Evolutionary conservation across 2,113 vertebrate genomes (phyloP), one percentile per base, ranked within the genome.

Genomic region (Anoplopoma fimbria): DNA sequence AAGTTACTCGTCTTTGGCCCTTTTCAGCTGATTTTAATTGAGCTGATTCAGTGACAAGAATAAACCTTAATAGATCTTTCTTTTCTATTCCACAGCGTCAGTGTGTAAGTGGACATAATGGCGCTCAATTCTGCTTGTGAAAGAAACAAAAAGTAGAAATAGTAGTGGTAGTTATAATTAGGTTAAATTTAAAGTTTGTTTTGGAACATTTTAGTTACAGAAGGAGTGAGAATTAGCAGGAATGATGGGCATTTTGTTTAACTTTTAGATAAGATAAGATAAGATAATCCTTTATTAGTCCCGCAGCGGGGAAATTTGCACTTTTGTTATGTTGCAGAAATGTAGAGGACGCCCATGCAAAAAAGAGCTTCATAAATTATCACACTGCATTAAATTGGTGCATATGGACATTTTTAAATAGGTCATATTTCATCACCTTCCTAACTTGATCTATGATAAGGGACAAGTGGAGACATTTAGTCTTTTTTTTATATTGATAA

Each of bases 21-120:
- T 45, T 72, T 38, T 62, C 38, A 67, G 51, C 1, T 42, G 31
- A 15, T 79, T 73, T 64, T 38, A 65, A 57, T 57, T 9, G 6
- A 63, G 17, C 55, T 55, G 27, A 5, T 21, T 40, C 2, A 29
- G 5, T 23, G 55, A 63, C n/a, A 0, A 29, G 55, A 62, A 21
- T 15, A 15, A 45, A 45, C n/a, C n/a, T 14, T 23, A 38, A 58
- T 49, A 19, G 33, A 40, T 58, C 27, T 36, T 36, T 70, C 14
- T 25, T 55, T 36, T 12, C 5, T 23, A n/a, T 9, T 2, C n/a
- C n/a, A n/a, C 27, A 47, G 64, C 6, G 21, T 53, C 12, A 13
- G 8, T 9, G 9, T 65, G 0, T 29, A 38, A 29, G 49, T 40
- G 6, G 9, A 15, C 6, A n/a, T 9, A 12, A 13, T 23, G 17